phyloP scores from a whole-genome alignment of 2,797 vertebrate genomes.

The Dermochelys coriacea region DNA sequence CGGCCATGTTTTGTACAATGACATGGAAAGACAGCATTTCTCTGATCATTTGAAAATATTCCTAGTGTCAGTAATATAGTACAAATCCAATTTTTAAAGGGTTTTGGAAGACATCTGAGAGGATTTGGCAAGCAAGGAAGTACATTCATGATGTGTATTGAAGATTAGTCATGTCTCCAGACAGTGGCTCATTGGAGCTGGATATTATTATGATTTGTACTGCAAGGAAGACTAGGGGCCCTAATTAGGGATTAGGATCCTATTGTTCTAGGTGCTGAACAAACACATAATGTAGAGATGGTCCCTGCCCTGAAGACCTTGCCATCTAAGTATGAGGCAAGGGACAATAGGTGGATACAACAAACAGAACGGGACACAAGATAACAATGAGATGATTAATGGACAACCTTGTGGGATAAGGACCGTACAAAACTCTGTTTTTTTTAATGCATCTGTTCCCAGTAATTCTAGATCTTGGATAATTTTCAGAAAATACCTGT shows the following conservation, averaged over 20 bases:
- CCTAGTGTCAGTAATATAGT: not conserved
- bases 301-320: not conserved
- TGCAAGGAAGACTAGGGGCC: not conserved
- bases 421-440: not conserved
- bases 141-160: not conserved
- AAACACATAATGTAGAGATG: not conserved
- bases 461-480: not conserved
- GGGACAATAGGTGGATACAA: not conserved
- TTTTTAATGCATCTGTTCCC: not conserved
- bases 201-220: not conserved
- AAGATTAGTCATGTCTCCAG: not conserved
- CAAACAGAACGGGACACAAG: not conserved
- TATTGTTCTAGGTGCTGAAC: not conserved
- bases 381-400: not conserved
- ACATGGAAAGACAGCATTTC: not conserved
- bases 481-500: not conserved
- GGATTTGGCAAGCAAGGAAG: not conserved
- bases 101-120: not conserved
- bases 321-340: not conserved
- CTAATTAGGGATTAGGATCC: not conserved
- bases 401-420: not conserved
- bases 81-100: rapidly evolving
- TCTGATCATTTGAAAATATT: not conserved
- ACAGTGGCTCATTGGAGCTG: not conserved
- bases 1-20: not conserved